Evolutionary conservation across 1,140 invertebrate genomes (phyloP).

Genomic region (Brachionus asplanchnoidis): DNA sequence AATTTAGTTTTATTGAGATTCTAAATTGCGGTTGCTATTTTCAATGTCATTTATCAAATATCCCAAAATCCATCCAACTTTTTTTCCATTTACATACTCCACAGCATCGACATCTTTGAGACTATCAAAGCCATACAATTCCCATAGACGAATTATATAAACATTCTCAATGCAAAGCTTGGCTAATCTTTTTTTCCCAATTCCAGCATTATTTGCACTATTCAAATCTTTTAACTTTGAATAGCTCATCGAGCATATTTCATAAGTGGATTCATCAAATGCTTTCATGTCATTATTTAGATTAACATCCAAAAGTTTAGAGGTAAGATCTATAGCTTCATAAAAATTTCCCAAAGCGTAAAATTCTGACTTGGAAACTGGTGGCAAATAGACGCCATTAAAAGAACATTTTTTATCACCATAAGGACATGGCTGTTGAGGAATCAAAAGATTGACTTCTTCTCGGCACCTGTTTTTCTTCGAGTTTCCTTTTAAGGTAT

Average conservation of each 20-base stretch:
- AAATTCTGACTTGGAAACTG: conserved; percentile 22
- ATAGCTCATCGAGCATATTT: conserved; percentile 38
- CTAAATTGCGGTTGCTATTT: background rate
- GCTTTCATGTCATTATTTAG: background rate
- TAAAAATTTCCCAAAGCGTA: conserved; percentile 1
- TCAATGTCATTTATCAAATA: conserved; percentile 17
- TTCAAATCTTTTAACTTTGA: background rate
- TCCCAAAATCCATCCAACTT: conserved; percentile 11
- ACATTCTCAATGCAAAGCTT: background rate
- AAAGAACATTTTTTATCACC: background rate
- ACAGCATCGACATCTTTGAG: background rate
- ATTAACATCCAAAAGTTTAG: background rate
- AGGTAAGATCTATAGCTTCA: conserved; percentile 21
- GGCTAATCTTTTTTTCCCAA: conserved; percentile 7
- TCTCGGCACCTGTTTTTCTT: conserved; percentile 31
- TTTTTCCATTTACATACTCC: background rate
- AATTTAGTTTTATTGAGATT: background rate
- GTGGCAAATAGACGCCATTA: conserved; percentile 21
- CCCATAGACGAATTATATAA: conserved; percentile 14
- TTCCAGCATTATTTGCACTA: background rate
- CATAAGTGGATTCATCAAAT: conserved; percentile 14
- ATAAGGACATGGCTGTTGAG: background rate
- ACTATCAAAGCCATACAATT: conserved; percentile 8
- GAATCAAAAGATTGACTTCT: conserved; percentile 19
- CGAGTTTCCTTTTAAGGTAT: too few species aligned